These are phyloP conservation scores for Alosa sapidissima DNA, from an alignment of 2,797 vertebrate species.

Conservation along the genomic window DNA sequence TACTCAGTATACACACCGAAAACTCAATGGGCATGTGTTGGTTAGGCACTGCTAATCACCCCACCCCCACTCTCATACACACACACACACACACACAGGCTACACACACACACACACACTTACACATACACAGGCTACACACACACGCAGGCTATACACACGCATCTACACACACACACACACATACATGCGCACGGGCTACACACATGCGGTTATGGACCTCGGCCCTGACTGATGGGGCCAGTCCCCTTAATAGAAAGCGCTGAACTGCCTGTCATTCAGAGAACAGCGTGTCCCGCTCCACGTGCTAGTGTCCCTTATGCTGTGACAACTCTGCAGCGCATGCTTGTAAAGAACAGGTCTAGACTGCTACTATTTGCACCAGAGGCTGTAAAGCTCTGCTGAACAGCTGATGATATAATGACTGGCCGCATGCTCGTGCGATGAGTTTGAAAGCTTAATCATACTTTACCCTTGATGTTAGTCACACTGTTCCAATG, in stretches of 20 bases:
- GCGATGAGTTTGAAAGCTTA: not conserved
- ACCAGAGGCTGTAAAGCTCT: not conserved
- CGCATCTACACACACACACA: not conserved
- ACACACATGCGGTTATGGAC: not conserved
- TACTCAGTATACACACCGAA: too few species aligned
- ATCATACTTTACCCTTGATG: not conserved
- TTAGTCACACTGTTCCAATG: not conserved
- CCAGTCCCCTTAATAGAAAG: constrained; percentile 4
- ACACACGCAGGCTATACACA: not conserved
- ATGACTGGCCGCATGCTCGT: not conserved
- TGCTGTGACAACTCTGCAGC: not conserved
- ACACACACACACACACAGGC: too few species aligned
- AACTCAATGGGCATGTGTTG: not conserved
- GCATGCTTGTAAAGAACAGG: not conserved
- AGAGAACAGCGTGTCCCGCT: not conserved
- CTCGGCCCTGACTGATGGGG: not conserved
- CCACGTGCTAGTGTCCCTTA: not conserved
- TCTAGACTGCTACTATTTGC: not conserved
- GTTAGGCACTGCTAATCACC: not conserved
- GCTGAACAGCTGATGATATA: not conserved
- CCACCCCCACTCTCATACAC: not conserved
- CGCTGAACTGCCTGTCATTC: not conserved
- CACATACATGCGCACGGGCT: not conserved
- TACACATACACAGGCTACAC: not conserved
- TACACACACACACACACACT: not conserved